Conservation (phyloP, 2,797 vertebrate species). For the Buphagus erythrorhynchus region DNA sequence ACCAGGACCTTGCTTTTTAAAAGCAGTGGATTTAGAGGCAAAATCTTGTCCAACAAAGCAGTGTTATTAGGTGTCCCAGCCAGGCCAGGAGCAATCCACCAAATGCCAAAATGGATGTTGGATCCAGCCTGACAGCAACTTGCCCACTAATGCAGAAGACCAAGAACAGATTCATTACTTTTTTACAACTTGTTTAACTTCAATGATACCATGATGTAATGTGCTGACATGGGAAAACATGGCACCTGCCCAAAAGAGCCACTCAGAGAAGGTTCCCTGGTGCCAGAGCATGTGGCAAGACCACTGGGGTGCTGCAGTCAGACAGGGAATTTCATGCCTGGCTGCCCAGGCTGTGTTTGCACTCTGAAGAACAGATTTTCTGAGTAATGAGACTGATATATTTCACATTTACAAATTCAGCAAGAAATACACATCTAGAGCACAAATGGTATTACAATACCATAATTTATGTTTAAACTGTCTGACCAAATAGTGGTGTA, state of each 20-base stretch:
- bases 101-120: neutral
- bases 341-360: neutral
- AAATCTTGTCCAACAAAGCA: neutral
- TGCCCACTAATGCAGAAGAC: neutral
- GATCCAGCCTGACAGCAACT: neutral
- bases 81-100: neutral
- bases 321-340: neutral
- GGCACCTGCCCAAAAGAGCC: neutral
- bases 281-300: neutral
- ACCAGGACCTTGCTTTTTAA: conserved; percentile 32
- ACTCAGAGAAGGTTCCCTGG: neutral
- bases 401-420: neutral
- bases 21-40: neutral
- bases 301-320: accelerated
- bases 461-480: neutral
- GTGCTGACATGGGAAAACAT: accelerated
- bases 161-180: neutral
- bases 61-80: neutral
- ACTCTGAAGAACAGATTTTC: neutral
- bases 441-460: neutral
- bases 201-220: neutral
- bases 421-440: neutral
- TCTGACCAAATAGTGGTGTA: neutral
- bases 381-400: neutral
- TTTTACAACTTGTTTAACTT: neutral